Conservation (phyloP, 2,797 vertebrate species). For the Halcyon leucocephala region DNA sequence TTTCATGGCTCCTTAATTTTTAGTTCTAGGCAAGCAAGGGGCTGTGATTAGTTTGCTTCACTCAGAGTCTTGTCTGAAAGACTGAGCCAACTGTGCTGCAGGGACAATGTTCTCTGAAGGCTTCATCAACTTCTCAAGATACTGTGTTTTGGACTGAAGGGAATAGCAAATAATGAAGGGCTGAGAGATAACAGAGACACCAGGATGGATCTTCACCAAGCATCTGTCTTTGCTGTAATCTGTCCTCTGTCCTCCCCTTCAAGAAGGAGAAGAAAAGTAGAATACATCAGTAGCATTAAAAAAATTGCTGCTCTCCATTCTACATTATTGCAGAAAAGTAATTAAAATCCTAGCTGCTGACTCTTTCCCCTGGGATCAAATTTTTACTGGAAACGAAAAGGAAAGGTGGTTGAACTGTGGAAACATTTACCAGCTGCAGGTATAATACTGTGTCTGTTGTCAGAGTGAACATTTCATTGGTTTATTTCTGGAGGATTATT, state of each 20-base stretch:
- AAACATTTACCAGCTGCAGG: slow-evolving; percentile 86
- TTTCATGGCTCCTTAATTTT: background rate
- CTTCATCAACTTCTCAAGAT: background rate
- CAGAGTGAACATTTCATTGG: slow-evolving; percentile 81
- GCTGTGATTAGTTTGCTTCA: background rate
- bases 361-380: slow-evolving; percentile 76
- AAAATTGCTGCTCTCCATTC: slow-evolving; percentile 56
- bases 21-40: background rate
- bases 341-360: slow-evolving; percentile 82
- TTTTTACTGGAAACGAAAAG: slow-evolving; percentile 84
- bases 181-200: background rate
- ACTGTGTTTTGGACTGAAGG: rapidly evolving
- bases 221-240: background rate
- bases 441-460: slow-evolving; percentile 85
- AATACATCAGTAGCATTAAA: slow-evolving; percentile 53
- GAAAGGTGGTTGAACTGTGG: slow-evolving; percentile 83
- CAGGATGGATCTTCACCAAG: background rate
- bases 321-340: slow-evolving; percentile 76
- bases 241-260: background rate
- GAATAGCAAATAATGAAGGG: background rate
- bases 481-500: slow-evolving; percentile 87
- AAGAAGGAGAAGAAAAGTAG: background rate
- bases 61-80: background rate
- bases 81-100: background rate
- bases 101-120: background rate